phyloP scores from a whole-genome alignment of 64 coral and sea anemone species.

The Astreopora myriophthalma region DNA sequence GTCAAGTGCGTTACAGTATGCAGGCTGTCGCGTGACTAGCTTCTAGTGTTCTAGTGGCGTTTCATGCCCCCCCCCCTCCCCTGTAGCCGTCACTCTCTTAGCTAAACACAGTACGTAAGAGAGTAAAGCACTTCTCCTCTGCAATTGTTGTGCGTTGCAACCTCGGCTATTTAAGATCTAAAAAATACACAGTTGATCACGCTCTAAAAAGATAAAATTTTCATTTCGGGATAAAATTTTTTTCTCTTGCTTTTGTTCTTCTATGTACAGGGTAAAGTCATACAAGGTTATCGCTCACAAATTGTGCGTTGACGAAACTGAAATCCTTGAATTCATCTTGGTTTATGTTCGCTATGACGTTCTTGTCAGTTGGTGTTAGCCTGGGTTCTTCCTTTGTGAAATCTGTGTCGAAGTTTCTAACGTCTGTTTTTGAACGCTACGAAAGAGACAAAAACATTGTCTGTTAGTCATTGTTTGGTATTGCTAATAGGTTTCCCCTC shows the following conservation, averaged over 20 bases:
- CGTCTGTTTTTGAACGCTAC: conserved; percentile 89
- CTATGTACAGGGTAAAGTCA: conserved; percentile 41
- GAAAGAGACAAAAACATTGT: conserved; percentile 24
- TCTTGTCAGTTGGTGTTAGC: conserved; percentile 88
- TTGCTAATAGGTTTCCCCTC: too few relatives aligned
- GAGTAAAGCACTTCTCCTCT: neutral
- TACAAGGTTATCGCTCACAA: conserved; percentile 62
- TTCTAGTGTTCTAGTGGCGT: neutral
- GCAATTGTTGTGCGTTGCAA: neutral
- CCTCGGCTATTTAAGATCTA: conserved; percentile 27
- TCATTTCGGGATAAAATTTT: conserved; percentile 42
- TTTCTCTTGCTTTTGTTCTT: neutral
- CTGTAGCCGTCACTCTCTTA: neutral
- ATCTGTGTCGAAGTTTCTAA: conserved; percentile 92
- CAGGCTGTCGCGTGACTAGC: neutral
- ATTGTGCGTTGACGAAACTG: conserved; percentile 90
- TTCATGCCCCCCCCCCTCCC: neutral
- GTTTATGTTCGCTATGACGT: conserved; percentile 83
- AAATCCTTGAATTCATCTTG: conserved; percentile 96
- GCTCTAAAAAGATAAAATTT: conserved; percentile 48
- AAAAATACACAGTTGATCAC: conserved; percentile 58
- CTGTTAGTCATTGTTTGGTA: too few relatives aligned
- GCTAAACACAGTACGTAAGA: neutral
- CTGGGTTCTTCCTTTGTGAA: conserved; percentile 87
- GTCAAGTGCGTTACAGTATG: neutral